Evolutionary conservation across 2,888 invertebrate genomes (phyloP).

Genomic region (Leptarthrus brevirostris): DNA sequence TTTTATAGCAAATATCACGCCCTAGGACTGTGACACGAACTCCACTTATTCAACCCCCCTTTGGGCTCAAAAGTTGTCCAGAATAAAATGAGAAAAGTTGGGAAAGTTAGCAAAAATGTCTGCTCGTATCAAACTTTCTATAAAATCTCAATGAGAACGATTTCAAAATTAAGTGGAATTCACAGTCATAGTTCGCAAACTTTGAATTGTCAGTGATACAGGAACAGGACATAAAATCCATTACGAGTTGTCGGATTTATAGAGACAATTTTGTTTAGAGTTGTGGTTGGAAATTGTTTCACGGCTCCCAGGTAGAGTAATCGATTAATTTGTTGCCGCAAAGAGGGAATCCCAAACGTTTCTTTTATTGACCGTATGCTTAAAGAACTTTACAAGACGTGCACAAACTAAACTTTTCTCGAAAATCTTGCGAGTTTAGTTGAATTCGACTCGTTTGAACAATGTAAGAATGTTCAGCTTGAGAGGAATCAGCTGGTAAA

Average conservation of each 20-base stretch:
- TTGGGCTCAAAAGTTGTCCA: background rate
- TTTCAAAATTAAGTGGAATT: slow-evolving; percentile 11
- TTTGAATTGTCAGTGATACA: background rate
- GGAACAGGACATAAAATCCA: background rate
- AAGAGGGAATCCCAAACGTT: background rate
- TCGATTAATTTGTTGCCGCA: background rate
- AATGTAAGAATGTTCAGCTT: too few relatives aligned
- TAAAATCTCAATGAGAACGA: slow-evolving; percentile 19
- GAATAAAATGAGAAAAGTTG: slow-evolving; percentile 33
- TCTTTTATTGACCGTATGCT: too few relatives aligned
- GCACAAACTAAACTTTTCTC: too few relatives aligned
- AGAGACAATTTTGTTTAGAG: background rate
- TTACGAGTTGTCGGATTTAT: background rate
- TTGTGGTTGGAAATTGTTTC: background rate
- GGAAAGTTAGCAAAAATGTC: slow-evolving; percentile 20
- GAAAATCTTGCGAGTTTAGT: too few relatives aligned
- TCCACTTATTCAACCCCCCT: slow-evolving; percentile 1
- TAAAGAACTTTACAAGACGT: too few relatives aligned
- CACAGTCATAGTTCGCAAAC: background rate
- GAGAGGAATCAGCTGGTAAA: background rate
- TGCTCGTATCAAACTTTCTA: slow-evolving; percentile 20
- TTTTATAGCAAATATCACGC: background rate
- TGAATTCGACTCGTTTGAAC: too few relatives aligned
- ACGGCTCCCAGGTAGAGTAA: background rate
- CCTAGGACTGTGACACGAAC: slow-evolving; percentile 14